Evolutionary conservation across 2,888 invertebrate species (phyloP).

Genomic region (Caenorhabditis sp.): DNA sequence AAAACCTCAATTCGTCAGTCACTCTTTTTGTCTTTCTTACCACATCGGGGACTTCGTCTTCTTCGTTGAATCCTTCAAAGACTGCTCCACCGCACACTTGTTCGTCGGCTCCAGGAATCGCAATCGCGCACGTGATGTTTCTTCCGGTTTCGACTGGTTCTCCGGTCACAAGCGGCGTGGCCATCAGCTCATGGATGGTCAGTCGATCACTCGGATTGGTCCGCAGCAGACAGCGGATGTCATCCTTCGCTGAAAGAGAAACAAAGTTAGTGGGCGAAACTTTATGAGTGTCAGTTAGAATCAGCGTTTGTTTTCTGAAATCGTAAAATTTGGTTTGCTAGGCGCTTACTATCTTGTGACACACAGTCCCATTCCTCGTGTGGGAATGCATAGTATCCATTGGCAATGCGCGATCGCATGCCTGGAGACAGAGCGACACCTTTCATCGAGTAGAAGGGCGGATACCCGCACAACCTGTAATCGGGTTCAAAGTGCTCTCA

Average conservation of each 20-base stretch:
- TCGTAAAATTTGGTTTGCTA: conserved; percentile 35
- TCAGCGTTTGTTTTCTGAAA: conserved; percentile 25
- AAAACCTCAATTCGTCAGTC: background rate
- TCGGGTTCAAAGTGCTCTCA: conserved; percentile 46
- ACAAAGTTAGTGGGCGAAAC: conserved; percentile 13
- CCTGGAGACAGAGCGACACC: conserved; percentile 97
- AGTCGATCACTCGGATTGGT: conserved; percentile 76
- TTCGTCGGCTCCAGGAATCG: conserved; percentile 53
- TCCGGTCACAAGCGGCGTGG: conserved; percentile 68
- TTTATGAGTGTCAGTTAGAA: conserved; percentile 15
- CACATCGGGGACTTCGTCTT: conserved; percentile 50
- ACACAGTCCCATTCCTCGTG: conserved; percentile 95
- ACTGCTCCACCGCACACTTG: conserved; percentile 25
- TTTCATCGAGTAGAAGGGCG: conserved; percentile 98
- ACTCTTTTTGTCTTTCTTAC: background rate
- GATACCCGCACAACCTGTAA: conserved; percentile 91
- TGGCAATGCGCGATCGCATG: conserved; percentile 95
- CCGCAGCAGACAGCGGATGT: conserved; percentile 69
- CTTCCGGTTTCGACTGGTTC: too few relatives aligned
- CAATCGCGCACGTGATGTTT: conserved; percentile 45
- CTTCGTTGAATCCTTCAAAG: conserved; percentile 39
- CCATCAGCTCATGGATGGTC: conserved; percentile 75
- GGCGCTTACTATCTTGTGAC: conserved; percentile 85
- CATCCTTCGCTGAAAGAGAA: conserved; percentile 73
- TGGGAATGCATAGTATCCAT: conserved; percentile 97